Evolutionary conservation across 2,797 vertebrate species (phyloP).

Genomic region (Glossophaga mutica): DNA sequence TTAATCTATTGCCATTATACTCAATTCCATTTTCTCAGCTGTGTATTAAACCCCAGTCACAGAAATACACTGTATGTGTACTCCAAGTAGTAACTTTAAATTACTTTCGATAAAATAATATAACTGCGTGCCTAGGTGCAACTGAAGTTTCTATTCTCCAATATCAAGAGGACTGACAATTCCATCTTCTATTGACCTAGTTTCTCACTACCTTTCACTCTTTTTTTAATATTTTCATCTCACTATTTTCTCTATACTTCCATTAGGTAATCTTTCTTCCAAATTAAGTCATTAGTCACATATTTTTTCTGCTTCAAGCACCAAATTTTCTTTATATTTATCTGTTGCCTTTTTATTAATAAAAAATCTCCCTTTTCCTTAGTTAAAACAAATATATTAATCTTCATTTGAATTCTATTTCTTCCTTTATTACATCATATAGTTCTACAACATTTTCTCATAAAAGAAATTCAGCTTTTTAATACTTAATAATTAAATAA

Average conservation of each 20-base stretch:
- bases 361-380: not conserved
- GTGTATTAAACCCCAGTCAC: not conserved
- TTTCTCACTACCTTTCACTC: not conserved
- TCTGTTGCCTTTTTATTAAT: too few relatives aligned
- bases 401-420: not conserved
- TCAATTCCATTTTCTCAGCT: not conserved
- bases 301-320: not conserved
- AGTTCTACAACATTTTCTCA: not conserved
- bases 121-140: not conserved
- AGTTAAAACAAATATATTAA: not conserved
- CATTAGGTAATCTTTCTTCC: not conserved
- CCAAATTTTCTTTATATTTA: not conserved
- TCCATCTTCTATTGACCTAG: not conserved
- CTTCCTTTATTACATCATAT: not conserved
- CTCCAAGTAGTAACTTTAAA: not conserved
- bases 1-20: not conserved
- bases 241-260: not conserved
- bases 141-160: not conserved
- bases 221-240: not conserved
- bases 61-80: not conserved
- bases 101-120: not conserved
- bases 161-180: not conserved
- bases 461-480: not conserved
- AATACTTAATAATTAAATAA: not conserved
- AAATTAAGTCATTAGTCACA: not conserved